These are phyloP conservation scores for Nycticorax nycticorax DNA, from an alignment of 2,113 vertebrate species.

Conservation along the genomic window DNA sequence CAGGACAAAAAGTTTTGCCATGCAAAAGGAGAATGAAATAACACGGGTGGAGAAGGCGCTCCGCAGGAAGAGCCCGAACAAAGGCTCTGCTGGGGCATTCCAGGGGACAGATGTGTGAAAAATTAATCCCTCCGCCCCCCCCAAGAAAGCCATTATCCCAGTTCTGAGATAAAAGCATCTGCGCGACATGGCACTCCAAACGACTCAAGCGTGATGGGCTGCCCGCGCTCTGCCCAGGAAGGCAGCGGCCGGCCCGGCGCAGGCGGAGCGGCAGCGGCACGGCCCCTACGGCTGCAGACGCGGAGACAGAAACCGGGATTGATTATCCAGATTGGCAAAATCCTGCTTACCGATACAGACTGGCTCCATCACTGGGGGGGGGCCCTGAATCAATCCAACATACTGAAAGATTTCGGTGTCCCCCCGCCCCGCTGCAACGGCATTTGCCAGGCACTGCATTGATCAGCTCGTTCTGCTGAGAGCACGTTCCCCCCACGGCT, in stretches of 20 bases:
- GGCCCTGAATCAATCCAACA: background rate
- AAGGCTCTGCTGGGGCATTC: constrained; percentile 48
- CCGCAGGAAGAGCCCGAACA: constrained; percentile 27
- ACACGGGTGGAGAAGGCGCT: background rate
- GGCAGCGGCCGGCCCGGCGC: background rate
- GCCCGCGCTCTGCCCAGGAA: background rate
- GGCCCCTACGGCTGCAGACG: accelerated
- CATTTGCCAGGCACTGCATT: background rate
- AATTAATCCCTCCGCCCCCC: constrained; percentile 26
- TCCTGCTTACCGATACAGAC: background rate
- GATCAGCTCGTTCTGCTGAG: background rate
- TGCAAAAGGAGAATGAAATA: constrained; percentile 41
- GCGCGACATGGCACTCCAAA: background rate
- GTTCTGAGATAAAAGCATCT: constrained; percentile 57
- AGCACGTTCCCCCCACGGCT: background rate
- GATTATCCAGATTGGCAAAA: background rate
- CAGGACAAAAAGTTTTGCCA: constrained; percentile 51
- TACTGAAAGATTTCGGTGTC: background rate
- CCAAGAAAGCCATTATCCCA: constrained; percentile 57
- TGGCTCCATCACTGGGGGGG: background rate
- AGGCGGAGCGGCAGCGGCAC: background rate
- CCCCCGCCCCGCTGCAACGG: background rate
- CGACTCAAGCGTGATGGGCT: background rate
- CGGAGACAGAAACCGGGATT: background rate
- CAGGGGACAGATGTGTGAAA: constrained; percentile 45